Percentiles rank a stretch among this genome's conserved stretches.
These are phyloP conservation scores for Teleopsis dalmanni DNA, from an alignment of 1,140 invertebrate species.

Conservation along the genomic window DNA sequence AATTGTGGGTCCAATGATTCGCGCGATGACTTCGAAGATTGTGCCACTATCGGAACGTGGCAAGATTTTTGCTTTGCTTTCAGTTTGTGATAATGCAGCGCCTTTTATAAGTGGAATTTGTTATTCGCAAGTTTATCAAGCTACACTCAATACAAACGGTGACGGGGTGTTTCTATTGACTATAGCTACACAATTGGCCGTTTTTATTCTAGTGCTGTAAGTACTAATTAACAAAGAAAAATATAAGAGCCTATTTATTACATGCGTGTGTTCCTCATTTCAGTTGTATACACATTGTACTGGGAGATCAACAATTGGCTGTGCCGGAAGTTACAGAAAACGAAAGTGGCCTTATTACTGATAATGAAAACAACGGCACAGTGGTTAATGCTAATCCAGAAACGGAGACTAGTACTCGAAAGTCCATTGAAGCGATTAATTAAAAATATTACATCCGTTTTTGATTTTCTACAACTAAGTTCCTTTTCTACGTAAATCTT, in stretches of 20 bases:
- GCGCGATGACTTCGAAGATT: constrained; percentile 68
- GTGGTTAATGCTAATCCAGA: background rate
- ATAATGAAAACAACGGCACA: background rate
- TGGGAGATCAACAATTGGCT: constrained; percentile 27
- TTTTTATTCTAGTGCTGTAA: constrained; percentile 57
- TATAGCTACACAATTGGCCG: constrained; percentile 56
- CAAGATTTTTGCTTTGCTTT: constrained; percentile 65
- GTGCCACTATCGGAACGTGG: constrained; percentile 60
- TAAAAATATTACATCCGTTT: too few species aligned
- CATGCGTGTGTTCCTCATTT: constrained; percentile 2
- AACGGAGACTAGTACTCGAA: too few species aligned
- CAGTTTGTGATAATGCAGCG: constrained; percentile 68
- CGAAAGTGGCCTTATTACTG: constrained; percentile 24
- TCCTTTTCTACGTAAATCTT: too few species aligned
- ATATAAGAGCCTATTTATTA: background rate
- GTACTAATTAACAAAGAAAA: constrained; percentile 28
- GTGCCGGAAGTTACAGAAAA: constrained; percentile 31
- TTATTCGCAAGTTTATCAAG: constrained; percentile 63
- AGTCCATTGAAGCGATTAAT: too few species aligned
- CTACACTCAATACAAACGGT: constrained; percentile 49
- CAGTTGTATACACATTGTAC: constrained; percentile 33
- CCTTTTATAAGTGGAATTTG: constrained; percentile 60
- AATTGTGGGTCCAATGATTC: constrained; percentile 61
- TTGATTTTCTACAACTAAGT: too few species aligned
- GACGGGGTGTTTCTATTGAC: constrained; percentile 61